Base-by-base conservation (phyloP, 2,797 vertebrate species). In the Oryzias dopingdopingensis region DNA sequence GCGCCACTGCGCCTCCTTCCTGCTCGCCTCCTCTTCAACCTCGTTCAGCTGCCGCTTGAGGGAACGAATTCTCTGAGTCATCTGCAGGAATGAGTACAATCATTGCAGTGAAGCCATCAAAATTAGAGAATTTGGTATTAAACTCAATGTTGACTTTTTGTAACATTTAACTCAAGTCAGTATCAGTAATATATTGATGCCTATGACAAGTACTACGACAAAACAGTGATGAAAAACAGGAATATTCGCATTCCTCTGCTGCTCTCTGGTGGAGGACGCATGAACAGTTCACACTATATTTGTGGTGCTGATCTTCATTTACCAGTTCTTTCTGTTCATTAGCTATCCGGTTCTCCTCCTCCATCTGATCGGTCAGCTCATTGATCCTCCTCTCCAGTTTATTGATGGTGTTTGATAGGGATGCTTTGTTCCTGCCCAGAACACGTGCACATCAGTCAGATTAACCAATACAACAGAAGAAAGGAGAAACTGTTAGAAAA, bases 11-110 rank as follows among this genome's bases (percentile, higher is more conserved):
- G 71, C 61, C 2, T 93, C 92, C 40, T 67, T 88, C 37, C 91
- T 81, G 77, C 90, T 88, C 6, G 86, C 79, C 72, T 92, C 92
- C 70, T 89, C 91, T 76, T 93, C 93, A 0, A 65, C 77, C 45
- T 93, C 92, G 24, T 89, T 91, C 78, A 93, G 78, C 86, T 93
- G 93, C 4, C 92, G 86, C 84, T 93, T 93, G 78, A 92, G 78
- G 0, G 86, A 82, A 49, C 91, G 90, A 48, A 93, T 89, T 74
- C 88, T 86, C 83, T 93, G 92, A 18, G 78, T 84, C 88, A 93
- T 90, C 93, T 93, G 68, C 26, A 12, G 24, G 45, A 70, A 54
- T 52, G 24, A 55, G 37, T 29, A 50, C 41, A 69, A 16, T 42
- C 29, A 2, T 4, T 17, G 10, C 10, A 17, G 6, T 44, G 14